Evolutionary conservation across 2,113 vertebrate genomes (phyloP).

Genomic region (Pedetes capensis): DNA sequence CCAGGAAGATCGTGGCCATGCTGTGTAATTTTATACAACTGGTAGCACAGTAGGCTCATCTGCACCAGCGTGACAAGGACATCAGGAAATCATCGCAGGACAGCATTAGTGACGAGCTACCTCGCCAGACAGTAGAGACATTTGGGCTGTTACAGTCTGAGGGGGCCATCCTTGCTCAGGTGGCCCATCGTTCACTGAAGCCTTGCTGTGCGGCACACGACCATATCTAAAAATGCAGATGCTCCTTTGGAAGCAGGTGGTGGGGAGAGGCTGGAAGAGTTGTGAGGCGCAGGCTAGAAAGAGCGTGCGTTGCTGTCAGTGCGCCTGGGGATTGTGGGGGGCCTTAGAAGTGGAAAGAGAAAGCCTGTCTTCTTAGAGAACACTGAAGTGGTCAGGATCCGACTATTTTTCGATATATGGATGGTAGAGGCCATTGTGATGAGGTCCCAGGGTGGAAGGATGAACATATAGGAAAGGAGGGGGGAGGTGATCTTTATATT

Average conservation of each 20-base stretch:
- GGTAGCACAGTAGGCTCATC: neutral
- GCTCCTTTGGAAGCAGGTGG: neutral
- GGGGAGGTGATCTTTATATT: neutral
- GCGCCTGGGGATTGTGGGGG: neutral
- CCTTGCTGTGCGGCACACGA: no score
- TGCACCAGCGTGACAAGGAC: neutral
- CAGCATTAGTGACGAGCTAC: no score
- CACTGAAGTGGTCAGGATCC: neutral
- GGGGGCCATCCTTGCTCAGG: neutral
- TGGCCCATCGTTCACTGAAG: neutral
- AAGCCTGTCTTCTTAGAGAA: neutral
- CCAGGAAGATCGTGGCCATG: no score
- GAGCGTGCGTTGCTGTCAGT: neutral
- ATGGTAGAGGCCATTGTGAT: neutral
- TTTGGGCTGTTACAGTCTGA: neutral
- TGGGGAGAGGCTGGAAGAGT: neutral
- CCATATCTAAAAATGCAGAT: neutral
- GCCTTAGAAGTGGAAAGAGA: no score
- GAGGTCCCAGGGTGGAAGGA: neutral
- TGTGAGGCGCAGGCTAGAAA: neutral
- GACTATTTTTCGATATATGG: neutral
- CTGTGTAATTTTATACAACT: no score
- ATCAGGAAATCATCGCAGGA: neutral
- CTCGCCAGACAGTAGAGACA: neutral
- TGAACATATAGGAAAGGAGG: neutral